Evolutionary conservation across 2,113 vertebrate genomes (phyloP).

Genomic region (Verasper variegatus): DNA sequence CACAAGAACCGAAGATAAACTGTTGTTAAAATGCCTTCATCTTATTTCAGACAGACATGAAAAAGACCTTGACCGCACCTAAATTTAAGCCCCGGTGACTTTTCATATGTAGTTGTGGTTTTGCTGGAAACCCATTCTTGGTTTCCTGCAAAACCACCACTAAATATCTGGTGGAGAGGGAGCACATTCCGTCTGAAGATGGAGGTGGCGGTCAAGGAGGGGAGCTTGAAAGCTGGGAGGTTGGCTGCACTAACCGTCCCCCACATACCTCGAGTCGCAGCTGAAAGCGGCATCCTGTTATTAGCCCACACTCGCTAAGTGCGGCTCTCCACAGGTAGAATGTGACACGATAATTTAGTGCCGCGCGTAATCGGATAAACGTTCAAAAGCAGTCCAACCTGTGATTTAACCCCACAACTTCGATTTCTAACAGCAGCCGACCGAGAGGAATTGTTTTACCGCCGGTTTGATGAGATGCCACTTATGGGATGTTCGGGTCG

Average conservation of each 20-base stretch:
- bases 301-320: slow-evolving; percentile 11
- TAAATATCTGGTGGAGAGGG: slow-evolving; percentile 52
- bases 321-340: slow-evolving; percentile 10
- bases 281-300: slow-evolving; percentile 20
- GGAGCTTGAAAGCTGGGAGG: slow-evolving; percentile 39
- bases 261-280: background rate
- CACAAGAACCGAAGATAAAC: slow-evolving; percentile 1
- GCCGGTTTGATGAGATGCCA: background rate
- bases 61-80: slow-evolving; percentile 26
- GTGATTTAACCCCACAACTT: no score
- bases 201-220: slow-evolving; percentile 38
- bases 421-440: background rate
- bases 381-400: background rate
- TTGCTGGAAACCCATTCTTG: slow-evolving; percentile 11
- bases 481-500: background rate
- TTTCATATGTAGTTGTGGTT: slow-evolving; percentile 34
- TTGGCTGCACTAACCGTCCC: slow-evolving; percentile 7
- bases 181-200: slow-evolving; percentile 47
- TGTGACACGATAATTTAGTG: background rate
- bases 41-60: slow-evolving; percentile 30
- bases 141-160: slow-evolving; percentile 41
- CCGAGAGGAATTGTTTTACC: no score
- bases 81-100: slow-evolving; percentile 46
- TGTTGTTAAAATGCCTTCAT: slow-evolving; percentile 30
- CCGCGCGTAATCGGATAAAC: background rate